Evolutionary conservation across 2,113 vertebrate species (phyloP).

Genomic region (Vulpes lagopus): DNA sequence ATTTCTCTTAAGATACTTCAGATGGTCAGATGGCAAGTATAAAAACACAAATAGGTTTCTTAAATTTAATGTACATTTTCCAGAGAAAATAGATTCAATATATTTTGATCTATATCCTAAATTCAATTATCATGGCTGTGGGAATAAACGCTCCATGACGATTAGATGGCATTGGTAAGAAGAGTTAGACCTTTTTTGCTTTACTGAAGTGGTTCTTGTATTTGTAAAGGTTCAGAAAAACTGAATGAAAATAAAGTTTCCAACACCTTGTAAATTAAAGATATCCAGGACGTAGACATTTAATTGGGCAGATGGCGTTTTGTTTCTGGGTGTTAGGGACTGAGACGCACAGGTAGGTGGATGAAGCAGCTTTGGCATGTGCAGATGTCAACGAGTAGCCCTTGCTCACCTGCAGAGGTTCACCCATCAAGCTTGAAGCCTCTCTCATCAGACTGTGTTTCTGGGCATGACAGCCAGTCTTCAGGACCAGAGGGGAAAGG

Average conservation of each 20-base stretch:
- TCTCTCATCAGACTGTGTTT: neutral
- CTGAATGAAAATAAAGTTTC: neutral
- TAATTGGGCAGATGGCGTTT: neutral
- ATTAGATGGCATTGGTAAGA: neutral
- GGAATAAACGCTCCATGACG: neutral
- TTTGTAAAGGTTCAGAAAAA: constrained; percentile 49
- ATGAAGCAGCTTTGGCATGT: neutral
- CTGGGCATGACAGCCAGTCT: neutral
- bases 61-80: neutral
- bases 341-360: neutral
- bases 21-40: neutral
- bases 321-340: neutral
- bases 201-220: neutral
- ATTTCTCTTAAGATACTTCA: constrained; percentile 34
- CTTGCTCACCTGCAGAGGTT: neutral
- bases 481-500: neutral
- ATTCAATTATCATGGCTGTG: neutral
- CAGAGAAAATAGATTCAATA: neutral
- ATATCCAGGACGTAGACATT: neutral
- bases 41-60: neutral
- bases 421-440: neutral
- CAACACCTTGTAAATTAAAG: neutral
- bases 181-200: neutral
- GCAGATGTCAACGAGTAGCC: neutral
- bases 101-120: constrained; percentile 18